phyloP scores from a whole-genome alignment of 2,113 vertebrate species.

The Crotalus horridus region DNA sequence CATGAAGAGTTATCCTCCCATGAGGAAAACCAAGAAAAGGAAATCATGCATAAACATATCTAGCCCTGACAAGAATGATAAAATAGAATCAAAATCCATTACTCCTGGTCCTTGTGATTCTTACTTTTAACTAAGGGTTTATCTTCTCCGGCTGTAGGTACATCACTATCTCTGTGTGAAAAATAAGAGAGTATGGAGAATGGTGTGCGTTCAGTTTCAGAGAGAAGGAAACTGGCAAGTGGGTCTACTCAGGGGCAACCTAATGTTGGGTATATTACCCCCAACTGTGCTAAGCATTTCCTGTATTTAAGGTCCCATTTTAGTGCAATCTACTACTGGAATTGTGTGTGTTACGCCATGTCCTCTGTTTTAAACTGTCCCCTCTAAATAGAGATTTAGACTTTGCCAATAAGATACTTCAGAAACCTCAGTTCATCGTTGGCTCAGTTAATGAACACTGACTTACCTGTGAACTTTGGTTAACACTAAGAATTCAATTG shows the following conservation, averaged over 20 bases:
- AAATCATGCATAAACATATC: not conserved
- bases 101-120: not conserved
- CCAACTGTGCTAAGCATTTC: not conserved
- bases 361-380: not conserved
- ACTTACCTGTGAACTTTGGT: not conserved
- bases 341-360: not conserved
- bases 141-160: not conserved
- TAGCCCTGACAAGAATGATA: not conserved
- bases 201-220: not conserved
- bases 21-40: not conserved
- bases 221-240: not conserved
- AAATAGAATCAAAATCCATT: not conserved
- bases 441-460: not conserved
- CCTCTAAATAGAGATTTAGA: not conserved
- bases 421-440: not conserved
- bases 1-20: not conserved
- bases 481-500: not conserved
- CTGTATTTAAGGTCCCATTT: not conserved
- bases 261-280: not conserved
- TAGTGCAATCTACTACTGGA: not conserved
- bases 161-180: not conserved
- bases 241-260: not conserved
- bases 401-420: not conserved
- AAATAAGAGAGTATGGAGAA: not conserved
- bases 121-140: not conserved